Conservation (phyloP, 2,797 vertebrate species). For the Phalloptychus januarius region DNA sequence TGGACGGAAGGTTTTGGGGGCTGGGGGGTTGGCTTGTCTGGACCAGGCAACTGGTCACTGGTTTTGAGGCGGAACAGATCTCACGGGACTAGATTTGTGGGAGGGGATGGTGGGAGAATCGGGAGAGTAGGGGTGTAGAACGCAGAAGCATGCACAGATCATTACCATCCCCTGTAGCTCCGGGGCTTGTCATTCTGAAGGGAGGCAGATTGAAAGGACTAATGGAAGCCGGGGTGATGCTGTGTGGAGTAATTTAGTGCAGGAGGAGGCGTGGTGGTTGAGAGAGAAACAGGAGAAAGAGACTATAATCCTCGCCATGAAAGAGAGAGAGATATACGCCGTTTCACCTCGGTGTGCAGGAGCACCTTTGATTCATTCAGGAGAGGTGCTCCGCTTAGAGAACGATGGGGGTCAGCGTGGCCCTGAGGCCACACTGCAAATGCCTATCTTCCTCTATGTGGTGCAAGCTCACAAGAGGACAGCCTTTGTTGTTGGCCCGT, state of each 20-base stretch:
- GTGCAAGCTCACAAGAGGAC: conserved; percentile 58
- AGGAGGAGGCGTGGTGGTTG: conserved; percentile 62
- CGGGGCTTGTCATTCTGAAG: conserved; percentile 78
- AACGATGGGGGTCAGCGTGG: conserved; percentile 62
- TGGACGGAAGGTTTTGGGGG: too few species aligned
- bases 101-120: conserved; percentile 33
- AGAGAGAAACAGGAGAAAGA: conserved; percentile 46
- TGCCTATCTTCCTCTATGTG: conserved; percentile 41
- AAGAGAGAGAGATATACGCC: conserved; percentile 56
- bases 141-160: conserved; percentile 66
- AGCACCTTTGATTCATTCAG: conserved; percentile 58
- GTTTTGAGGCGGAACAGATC: conserved; percentile 46
- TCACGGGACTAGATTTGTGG: conserved; percentile 39
- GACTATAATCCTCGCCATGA: conserved; percentile 72
- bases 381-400: conserved; percentile 72
- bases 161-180: conserved; percentile 77
- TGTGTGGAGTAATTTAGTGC: conserved; percentile 78
- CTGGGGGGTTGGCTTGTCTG: conserved; percentile 47
- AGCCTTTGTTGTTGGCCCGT: conserved; percentile 70
- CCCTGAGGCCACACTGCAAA: conserved; percentile 56
- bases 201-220: conserved; percentile 80
- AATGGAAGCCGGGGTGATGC: conserved; percentile 76
- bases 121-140: conserved; percentile 22
- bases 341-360: conserved; percentile 65
- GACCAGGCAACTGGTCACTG: conserved; percentile 48